Percentiles rank a stretch among this genome's conserved stretches.
Evolutionary conservation across 2,113 vertebrate genomes (phyloP).

Genomic region (Strix aluco): DNA sequence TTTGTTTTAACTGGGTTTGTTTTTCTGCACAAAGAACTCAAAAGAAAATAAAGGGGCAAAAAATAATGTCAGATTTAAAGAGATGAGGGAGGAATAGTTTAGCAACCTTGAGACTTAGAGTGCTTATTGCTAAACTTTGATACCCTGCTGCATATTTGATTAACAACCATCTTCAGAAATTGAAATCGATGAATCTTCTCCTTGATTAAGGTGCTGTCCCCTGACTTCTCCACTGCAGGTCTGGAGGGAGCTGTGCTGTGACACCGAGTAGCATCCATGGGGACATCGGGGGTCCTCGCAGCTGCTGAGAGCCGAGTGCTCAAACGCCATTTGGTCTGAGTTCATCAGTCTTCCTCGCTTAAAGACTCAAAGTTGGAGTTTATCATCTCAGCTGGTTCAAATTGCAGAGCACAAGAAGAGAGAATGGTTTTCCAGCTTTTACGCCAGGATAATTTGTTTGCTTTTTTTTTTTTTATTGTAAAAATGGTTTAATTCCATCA

Average conservation of each 20-base stretch:
- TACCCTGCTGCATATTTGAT: not conserved
- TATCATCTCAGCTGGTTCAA: not conserved
- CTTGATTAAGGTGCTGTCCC: not conserved
- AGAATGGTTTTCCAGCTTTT: constrained; percentile 6
- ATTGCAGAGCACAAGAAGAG: not conserved
- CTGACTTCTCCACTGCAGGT: rapidly evolving
- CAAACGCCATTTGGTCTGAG: rapidly evolving
- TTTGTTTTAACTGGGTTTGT: not conserved
- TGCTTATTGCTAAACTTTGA: rapidly evolving
- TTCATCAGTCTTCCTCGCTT: not conserved
- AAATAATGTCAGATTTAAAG: not conserved
- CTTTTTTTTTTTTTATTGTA: not conserved
- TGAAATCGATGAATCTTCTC: not conserved
- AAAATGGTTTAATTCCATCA: constrained; percentile 39
- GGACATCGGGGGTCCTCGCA: not conserved
- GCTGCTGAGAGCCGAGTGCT: not conserved
- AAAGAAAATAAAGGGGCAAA: not conserved
- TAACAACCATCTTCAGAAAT: not conserved
- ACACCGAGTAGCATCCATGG: rapidly evolving
- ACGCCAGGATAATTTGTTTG: constrained; percentile 24
- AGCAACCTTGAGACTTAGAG: not conserved
- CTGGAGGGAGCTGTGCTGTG: rapidly evolving
- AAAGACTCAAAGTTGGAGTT: not conserved
- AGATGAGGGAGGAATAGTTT: not conserved
- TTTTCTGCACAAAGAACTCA: not conserved